phyloP scores from a whole-genome alignment of 2,888 invertebrate genomes.

The Diaperis boleti region DNA sequence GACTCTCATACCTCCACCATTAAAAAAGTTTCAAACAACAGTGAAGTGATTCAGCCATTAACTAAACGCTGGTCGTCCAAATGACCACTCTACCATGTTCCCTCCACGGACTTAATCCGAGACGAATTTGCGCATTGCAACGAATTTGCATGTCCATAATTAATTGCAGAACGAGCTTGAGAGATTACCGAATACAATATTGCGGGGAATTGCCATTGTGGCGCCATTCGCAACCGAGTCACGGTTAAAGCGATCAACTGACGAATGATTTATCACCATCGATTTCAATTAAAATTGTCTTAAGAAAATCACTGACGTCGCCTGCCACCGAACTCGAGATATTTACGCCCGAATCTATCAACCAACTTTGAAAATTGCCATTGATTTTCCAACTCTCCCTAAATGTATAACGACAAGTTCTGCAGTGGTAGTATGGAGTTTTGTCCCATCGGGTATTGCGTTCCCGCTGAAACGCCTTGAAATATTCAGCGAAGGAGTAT shows the following conservation, averaged over 20 bases:
- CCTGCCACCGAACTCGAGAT: neutral
- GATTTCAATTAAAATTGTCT: conserved; percentile 33
- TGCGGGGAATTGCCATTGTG: conserved; percentile 24
- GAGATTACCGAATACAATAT: conserved; percentile 42
- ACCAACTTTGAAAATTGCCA: conserved; percentile 2
- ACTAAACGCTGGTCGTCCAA: conserved; percentile 43
- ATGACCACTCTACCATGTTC: conserved; percentile 47
- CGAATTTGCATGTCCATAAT: conserved; percentile 48
- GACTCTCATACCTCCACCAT: no score
- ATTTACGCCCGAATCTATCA: conserved; percentile 8
- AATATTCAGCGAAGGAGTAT: conserved; percentile 12
- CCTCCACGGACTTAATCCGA: conserved; percentile 46
- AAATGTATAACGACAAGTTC: conserved; percentile 17
- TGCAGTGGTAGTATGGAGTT: neutral
- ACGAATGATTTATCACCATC: conserved; percentile 34
- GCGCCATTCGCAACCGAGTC: conserved; percentile 23
- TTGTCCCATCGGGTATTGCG: neutral
- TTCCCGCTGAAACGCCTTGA: conserved; percentile 10
- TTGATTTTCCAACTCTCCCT: conserved; percentile 8
- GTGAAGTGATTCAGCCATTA: conserved; percentile 46
- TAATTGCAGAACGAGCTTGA: conserved; percentile 41
- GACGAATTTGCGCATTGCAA: conserved; percentile 46
- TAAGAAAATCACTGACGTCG: conserved; percentile 27
- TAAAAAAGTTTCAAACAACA: no score
- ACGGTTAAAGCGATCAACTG: conserved; percentile 29